A percentile compares a stretch with the other conserved stretches of the same genome.
These are phyloP conservation scores for Drosophila gaucha DNA, from an alignment of 2,888 invertebrate species.

Conservation along the genomic window DNA sequence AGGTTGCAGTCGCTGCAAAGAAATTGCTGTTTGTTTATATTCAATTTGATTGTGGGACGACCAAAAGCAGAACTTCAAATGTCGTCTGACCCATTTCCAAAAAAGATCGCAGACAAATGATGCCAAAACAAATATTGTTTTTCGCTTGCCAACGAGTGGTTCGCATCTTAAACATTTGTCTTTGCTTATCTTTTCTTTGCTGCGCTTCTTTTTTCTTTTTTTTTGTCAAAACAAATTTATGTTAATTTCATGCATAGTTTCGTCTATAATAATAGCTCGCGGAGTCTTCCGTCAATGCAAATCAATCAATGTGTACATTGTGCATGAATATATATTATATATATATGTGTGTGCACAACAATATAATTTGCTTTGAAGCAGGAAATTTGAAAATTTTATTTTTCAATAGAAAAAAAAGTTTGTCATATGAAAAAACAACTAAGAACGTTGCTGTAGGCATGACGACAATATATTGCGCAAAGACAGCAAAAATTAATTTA, in stretches of 20 bases:
- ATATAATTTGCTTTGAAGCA: constrained; percentile 22
- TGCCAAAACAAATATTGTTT: constrained; percentile 50
- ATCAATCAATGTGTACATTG: constrained; percentile 59
- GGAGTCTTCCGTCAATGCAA: constrained; percentile 55
- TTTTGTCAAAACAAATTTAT: constrained; percentile 53
- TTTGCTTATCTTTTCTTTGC: constrained; percentile 11
- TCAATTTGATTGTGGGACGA: constrained; percentile 10
- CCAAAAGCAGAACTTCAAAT: constrained; percentile 34
- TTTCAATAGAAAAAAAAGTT: constrained; percentile 1
- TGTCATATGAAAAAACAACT: too few species aligned
- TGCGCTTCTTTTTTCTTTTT: not conserved
- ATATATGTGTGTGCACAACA: not conserved
- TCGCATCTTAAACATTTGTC: constrained; percentile 14
- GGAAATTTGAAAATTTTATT: constrained; percentile 50
- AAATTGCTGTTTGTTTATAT: constrained; percentile 43
- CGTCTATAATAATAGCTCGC: constrained; percentile 45
- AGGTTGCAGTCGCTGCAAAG: constrained; percentile 57
- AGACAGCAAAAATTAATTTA: too few species aligned
- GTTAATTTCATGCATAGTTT: constrained; percentile 64
- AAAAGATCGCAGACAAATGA: constrained; percentile 7
- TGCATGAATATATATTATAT: not conserved
- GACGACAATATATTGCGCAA: too few species aligned
- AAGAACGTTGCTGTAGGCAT: too few species aligned
- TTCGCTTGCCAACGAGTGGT: constrained; percentile 42
- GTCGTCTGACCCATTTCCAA: constrained; percentile 53